Evolutionary conservation across 2,888 invertebrate genomes (phyloP).

Genomic region (Drosophila affinis): DNA sequence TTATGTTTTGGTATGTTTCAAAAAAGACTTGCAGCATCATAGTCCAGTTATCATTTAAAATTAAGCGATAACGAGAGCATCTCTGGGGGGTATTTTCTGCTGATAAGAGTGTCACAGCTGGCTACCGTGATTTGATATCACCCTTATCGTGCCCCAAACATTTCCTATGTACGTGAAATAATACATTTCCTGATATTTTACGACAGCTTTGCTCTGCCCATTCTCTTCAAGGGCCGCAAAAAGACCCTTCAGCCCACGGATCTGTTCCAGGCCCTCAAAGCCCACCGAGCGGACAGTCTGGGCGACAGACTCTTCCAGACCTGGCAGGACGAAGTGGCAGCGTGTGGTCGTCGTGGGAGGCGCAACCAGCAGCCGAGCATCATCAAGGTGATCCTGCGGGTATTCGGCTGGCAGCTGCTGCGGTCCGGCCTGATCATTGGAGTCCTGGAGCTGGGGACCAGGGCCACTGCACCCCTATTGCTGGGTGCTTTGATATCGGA

Average conservation of each 20-base stretch:
- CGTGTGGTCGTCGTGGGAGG: conserved; percentile 73
- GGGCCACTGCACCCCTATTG: conserved; percentile 87
- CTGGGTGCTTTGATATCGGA: conserved; percentile 87
- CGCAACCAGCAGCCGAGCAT: conserved; percentile 83
- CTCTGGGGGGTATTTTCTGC: not conserved
- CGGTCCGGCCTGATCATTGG: conserved; percentile 86
- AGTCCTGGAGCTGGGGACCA: conserved; percentile 86
- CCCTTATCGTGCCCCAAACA: not conserved
- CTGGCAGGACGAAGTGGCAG: conserved; percentile 86
- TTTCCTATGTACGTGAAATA: conserved; percentile 1
- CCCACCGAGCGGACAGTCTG: conserved; percentile 87
- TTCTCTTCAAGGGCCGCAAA: conserved; percentile 90
- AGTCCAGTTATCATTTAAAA: not conserved
- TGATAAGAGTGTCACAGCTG: not conserved
- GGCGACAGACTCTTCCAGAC: conserved; percentile 86
- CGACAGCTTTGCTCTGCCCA: conserved; percentile 90
- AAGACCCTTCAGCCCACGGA: conserved; percentile 90
- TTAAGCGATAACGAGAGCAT: not conserved
- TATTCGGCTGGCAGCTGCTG: conserved; percentile 86
- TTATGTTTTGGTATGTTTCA: conserved; percentile 85
- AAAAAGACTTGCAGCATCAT: not conserved
- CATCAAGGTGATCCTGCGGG: conserved; percentile 83
- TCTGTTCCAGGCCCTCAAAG: conserved; percentile 88
- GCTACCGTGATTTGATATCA: conserved; percentile 12
- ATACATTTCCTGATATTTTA: not conserved